Conservation (phyloP, 2,888 invertebrate species). For the Sarcophaga caerulescens region DNA sequence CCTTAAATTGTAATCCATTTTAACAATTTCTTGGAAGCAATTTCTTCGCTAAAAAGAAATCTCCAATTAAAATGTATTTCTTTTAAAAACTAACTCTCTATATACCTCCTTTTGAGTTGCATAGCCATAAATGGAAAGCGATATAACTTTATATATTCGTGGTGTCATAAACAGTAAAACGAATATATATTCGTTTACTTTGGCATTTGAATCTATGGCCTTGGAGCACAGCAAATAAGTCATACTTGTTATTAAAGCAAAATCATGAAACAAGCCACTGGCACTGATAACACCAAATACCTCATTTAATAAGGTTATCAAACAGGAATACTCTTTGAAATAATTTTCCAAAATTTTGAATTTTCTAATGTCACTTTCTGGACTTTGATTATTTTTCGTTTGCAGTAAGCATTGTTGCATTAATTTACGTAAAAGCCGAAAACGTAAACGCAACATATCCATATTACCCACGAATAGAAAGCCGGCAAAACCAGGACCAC, state of each 20-base stretch:
- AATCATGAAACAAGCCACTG: slow-evolving; percentile 75
- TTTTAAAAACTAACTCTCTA: not conserved
- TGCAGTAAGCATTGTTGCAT: not conserved
- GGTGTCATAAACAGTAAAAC: slow-evolving; percentile 72
- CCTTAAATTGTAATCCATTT: slow-evolving; percentile 64
- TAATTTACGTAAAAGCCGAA: slow-evolving; percentile 73
- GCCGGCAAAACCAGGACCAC: slow-evolving; percentile 70
- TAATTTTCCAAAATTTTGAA: slow-evolving; percentile 48
- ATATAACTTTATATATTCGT: slow-evolving; percentile 74
- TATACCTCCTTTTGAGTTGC: slow-evolving; percentile 74
- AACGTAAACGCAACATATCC: slow-evolving; percentile 77
- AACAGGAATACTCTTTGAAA: slow-evolving; percentile 70
- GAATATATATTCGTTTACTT: slow-evolving; percentile 70
- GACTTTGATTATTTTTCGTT: not conserved
- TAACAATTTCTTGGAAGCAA: slow-evolving; percentile 66
- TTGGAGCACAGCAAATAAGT: slow-evolving; percentile 76
- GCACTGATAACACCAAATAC: slow-evolving; percentile 71
- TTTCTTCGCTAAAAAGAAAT: slow-evolving; percentile 71
- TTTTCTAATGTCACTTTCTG: slow-evolving; percentile 17
- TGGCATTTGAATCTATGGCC: slow-evolving; percentile 67
- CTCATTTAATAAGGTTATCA: slow-evolving; percentile 73
- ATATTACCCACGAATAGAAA: slow-evolving; percentile 74
- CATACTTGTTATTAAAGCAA: slow-evolving; percentile 74
- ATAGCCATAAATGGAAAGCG: slow-evolving; percentile 73
- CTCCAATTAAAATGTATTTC: not conserved